Base-by-base conservation (phyloP, 2,888 invertebrate genomes). In the Dynastes hyllus region DNA sequence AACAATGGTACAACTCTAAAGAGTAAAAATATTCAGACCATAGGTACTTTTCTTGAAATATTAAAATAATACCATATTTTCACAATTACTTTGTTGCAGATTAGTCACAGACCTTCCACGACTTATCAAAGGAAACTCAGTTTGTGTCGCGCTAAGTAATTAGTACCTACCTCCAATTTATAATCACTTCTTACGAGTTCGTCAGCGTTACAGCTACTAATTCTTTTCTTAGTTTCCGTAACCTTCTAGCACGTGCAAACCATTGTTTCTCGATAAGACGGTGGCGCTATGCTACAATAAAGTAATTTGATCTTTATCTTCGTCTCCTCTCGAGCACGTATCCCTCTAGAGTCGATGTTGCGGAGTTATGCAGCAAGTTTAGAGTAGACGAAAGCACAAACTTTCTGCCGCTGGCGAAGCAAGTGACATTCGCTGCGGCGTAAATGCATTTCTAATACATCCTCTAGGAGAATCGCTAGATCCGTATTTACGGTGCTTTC, bases 101-200 rank as follows among this genome's bases (percentile, higher is more conserved):
- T 37, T 11, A 45, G 45, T 76, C 53, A 27, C 37, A 53, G n/a
- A 55, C 51, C 65, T 66, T 51, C 66, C 22, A 37, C 32, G 29
- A 76, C 53, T 76, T 76, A 76, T 66, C 50, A 55, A 66, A 32
- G 27, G 9, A 58, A 45, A 58, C 61, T 75, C 58, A 67, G 67
- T 66, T 67, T 53, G 53, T 67, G 66, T 53, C 55, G 32, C 67
- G 11, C 53, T 53, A 58, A 66, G 66, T 76, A 67, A 67, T 76
- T 76, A 66, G 61, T 16, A 58, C 32, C 13, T 13, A 58, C 32
- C 13, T 22, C 66, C 55, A 55, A 76, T 76, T 53, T 76, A 73
- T 73, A 58, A 73, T 58, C 40, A 22, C 40, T 37, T 53, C 27
- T 16, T 22, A 37, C 32, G 5, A 58, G 27, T 22, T 8, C 55